phyloP scores from a whole-genome alignment of 2,888 invertebrate genomes.

The Colostygia pectinataria region DNA sequence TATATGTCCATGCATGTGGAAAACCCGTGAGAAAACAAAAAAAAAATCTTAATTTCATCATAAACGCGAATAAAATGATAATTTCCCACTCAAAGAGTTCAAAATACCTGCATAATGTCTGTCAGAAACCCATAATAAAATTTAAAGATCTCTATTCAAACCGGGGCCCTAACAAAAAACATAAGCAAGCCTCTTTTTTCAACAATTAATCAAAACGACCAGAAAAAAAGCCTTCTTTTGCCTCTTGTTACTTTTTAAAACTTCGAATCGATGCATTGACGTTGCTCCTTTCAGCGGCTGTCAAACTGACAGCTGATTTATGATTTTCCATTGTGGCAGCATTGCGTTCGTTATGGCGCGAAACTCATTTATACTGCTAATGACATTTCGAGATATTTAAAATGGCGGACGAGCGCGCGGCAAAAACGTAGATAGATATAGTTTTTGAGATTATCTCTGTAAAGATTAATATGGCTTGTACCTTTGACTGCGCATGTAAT shows the following conservation, averaged over 20 bases:
- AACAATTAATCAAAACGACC: slow-evolving; percentile 66
- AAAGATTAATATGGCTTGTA: slow-evolving; percentile 51
- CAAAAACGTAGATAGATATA: slow-evolving; percentile 47
- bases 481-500: slow-evolving; percentile 43
- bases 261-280: slow-evolving; percentile 78
- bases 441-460: slow-evolving; percentile 49
- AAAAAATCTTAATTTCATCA: slow-evolving; percentile 24
- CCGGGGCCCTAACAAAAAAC: slow-evolving; percentile 40
- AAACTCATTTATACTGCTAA: slow-evolving; percentile 75
- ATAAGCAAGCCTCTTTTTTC: slow-evolving; percentile 55
- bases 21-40: neutral
- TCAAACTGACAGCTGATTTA: slow-evolving; percentile 79
- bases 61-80: slow-evolving; percentile 26
- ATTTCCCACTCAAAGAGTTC: slow-evolving; percentile 34
- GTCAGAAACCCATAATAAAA: slow-evolving; percentile 43
- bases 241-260: slow-evolving; percentile 58
- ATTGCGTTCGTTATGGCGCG: slow-evolving; percentile 75
- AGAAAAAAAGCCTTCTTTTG: slow-evolving; percentile 44
- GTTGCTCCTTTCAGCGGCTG: slow-evolving; percentile 75
- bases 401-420: slow-evolving; percentile 59
- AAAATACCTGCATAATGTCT: slow-evolving; percentile 42
- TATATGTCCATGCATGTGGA: too few relatives aligned
- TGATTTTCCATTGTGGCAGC: slow-evolving; percentile 75
- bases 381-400: slow-evolving; percentile 74
- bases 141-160: slow-evolving; percentile 53